Evolutionary conservation across 1,140 invertebrate species (phyloP).

Genomic region (Dreissena polymorpha): DNA sequence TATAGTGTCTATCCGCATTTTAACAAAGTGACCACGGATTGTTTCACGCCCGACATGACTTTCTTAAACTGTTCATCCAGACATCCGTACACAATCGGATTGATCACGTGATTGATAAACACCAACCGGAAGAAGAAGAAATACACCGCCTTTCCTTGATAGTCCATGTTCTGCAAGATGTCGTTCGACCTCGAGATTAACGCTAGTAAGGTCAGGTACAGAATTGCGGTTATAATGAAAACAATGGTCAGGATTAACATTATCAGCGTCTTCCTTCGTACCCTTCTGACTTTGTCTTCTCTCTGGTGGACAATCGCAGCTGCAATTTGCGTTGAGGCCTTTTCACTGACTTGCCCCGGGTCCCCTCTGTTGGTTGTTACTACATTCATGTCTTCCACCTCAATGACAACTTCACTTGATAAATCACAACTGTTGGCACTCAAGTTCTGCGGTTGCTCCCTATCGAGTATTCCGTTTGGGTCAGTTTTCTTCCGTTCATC

Average conservation of each 20-base stretch:
- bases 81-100: slow-evolving; percentile 42
- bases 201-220: slow-evolving; percentile 36
- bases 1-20: too few species aligned
- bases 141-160: not conserved
- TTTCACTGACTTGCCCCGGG: too few species aligned
- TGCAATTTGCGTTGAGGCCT: not conserved
- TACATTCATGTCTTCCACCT: not conserved
- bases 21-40: not conserved
- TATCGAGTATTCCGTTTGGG: too few species aligned
- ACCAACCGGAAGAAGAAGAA: slow-evolving; percentile 45
- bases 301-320: too few species aligned
- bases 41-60: not conserved
- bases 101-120: slow-evolving; percentile 50
- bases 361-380: not conserved
- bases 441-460: too few species aligned
- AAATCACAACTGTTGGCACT: too few species aligned
- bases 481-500: too few species aligned
- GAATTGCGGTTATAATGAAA: slow-evolving; percentile 35
- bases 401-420: not conserved
- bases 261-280: slow-evolving; percentile 33
- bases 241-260: slow-evolving; percentile 40
- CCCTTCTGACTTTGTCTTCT: not conserved
- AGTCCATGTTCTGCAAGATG: slow-evolving; percentile 19
- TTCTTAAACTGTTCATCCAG: slow-evolving; percentile 40
- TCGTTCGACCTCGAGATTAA: slow-evolving; percentile 41